phyloP scores from a whole-genome alignment of 2,797 vertebrate genomes.

The Arnoldichthys spilopterus region DNA sequence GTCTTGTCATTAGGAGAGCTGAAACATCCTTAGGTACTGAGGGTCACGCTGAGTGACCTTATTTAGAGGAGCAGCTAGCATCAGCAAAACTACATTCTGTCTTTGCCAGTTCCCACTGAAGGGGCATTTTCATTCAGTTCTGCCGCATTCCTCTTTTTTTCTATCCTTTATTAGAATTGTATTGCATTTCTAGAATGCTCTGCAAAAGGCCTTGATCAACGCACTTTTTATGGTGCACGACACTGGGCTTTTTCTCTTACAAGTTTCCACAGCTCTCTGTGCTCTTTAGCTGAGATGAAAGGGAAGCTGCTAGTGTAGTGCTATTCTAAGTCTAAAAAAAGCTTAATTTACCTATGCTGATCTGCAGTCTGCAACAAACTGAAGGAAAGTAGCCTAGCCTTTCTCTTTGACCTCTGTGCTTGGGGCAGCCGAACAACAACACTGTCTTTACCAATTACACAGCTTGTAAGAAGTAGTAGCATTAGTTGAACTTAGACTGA shows the following conservation, averaged over 20 bases:
- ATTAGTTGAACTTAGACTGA: neutral
- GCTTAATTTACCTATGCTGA: neutral
- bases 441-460: neutral
- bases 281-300: conserved; percentile 16
- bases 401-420: neutral
- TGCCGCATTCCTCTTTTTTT: conserved; percentile 7
- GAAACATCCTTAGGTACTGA: conserved; percentile 14
- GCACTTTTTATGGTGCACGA: neutral
- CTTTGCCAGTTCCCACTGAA: conserved; percentile 23
- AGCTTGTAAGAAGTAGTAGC: neutral
- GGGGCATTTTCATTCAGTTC: conserved; percentile 19
- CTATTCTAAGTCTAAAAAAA: neutral
- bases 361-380: neutral
- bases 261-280: neutral
- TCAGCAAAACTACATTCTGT: conserved; percentile 20
- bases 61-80: neutral
- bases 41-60: conserved; percentile 36
- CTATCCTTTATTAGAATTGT: conserved; percentile 23
- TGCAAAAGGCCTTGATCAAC: neutral
- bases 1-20: conserved; percentile 41
- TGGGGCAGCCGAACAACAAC: neutral
- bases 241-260: neutral
- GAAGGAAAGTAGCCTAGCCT: neutral
- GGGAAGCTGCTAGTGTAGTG: neutral
- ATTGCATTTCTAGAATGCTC: neutral